phyloP scores from a whole-genome alignment of 2,113 vertebrate species.

The Prionailurus viverrinus region DNA sequence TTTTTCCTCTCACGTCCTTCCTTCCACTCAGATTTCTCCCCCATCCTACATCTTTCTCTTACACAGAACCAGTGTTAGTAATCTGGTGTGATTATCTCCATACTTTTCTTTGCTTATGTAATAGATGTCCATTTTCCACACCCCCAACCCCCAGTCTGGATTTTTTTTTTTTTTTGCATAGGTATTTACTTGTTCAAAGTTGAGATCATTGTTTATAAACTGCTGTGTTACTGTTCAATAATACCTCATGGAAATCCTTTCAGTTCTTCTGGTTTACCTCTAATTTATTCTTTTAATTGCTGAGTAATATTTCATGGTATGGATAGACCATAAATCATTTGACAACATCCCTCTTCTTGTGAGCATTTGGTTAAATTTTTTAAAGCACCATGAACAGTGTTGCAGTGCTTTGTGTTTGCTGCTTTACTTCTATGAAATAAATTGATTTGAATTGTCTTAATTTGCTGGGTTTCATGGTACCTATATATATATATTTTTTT shows the following conservation, averaged over 20 bases:
- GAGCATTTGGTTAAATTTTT: neutral
- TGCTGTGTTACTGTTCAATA: neutral
- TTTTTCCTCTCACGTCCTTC: neutral
- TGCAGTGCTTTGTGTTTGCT: neutral
- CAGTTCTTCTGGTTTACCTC: neutral
- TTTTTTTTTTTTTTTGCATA: neutral
- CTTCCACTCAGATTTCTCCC: neutral
- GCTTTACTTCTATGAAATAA: slow-evolving; percentile 12
- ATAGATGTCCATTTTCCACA: neutral
- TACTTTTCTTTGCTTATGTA: neutral
- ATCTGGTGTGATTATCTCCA: neutral
- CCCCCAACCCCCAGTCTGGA: rapidly evolving
- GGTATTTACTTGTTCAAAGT: neutral
- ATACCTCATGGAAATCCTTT: neutral
- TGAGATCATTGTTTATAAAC: neutral
- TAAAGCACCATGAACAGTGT: neutral
- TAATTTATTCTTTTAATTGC: slow-evolving; percentile 32
- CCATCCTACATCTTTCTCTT: neutral
- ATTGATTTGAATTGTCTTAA: neutral
- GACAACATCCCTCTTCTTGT: neutral
- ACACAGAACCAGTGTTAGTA: neutral
- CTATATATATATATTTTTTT: neutral
- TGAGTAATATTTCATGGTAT: neutral
- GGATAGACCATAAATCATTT: neutral
- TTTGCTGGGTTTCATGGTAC: neutral